Evolutionary conservation across 2,113 vertebrate species (phyloP).

Genomic region (Malurus cyaneus): DNA sequence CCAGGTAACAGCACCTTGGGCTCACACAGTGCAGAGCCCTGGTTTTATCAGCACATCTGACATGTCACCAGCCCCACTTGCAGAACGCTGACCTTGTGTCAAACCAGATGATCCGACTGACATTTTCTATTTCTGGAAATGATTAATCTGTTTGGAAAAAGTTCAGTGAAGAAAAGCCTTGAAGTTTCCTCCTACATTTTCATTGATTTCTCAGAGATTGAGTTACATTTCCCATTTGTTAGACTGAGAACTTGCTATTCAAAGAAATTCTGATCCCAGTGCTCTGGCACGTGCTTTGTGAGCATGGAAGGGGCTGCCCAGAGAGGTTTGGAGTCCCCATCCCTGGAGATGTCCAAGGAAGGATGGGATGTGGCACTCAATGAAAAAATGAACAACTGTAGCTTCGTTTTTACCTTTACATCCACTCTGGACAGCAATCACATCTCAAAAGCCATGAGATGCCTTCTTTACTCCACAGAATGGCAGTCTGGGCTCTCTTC

Average conservation of each 20-base stretch:
- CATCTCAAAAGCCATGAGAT: neutral
- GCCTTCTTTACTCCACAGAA: neutral
- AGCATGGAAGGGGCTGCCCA: neutral
- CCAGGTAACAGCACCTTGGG: slow-evolving; percentile 12
- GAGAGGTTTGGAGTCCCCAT: neutral
- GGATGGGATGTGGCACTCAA: neutral
- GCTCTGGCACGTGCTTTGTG: neutral
- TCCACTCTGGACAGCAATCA: neutral
- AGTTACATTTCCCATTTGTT: slow-evolving; percentile 7
- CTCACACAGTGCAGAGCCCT: neutral
- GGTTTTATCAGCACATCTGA: slow-evolving; percentile 44
- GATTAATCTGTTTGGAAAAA: slow-evolving; percentile 70
- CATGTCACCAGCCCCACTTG: neutral
- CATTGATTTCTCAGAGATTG: slow-evolving; percentile 31
- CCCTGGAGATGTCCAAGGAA: neutral
- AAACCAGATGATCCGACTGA: slow-evolving; percentile 1
- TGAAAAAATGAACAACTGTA: neutral
- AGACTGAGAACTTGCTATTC: neutral
- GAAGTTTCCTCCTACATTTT: slow-evolving; percentile 5
- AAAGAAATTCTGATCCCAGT: neutral
- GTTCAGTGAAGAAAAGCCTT: slow-evolving; percentile 34
- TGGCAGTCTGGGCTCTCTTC: neutral
- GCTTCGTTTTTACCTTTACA: neutral
- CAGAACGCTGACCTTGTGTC: slow-evolving; percentile 36
- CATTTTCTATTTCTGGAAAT: slow-evolving; percentile 65